These are phyloP conservation scores for Thamnophis elegans DNA, from an alignment of 2,797 vertebrate genomes.

Conservation along the genomic window DNA sequence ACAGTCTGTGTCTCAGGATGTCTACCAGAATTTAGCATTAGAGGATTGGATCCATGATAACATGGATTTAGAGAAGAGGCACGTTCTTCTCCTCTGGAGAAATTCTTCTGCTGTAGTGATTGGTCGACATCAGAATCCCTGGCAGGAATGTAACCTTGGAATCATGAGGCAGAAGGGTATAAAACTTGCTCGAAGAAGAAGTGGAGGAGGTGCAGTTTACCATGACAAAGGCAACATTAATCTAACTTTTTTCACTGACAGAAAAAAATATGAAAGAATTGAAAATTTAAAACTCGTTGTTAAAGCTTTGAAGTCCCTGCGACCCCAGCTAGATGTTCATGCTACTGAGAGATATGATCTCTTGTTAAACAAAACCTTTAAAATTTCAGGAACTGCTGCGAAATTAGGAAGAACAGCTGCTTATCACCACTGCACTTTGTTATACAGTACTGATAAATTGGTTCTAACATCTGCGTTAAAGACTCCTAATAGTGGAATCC, in stretches of 20 bases:
- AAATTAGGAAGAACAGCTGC: conserved; percentile 84
- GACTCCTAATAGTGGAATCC: conserved; percentile 80
- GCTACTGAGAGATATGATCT: conserved; percentile 86
- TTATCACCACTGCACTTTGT: conserved; percentile 93
- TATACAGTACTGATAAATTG: conserved; percentile 77
- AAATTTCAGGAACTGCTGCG: conserved; percentile 93
- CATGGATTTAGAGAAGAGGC: conserved; percentile 75
- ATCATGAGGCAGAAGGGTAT: conserved; percentile 77
- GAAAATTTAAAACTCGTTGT: conserved; percentile 86
- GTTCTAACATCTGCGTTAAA: conserved; percentile 78
- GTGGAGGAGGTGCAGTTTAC: conserved; percentile 92
- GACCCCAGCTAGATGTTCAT: conserved; percentile 77
- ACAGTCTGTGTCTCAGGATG: conserved; percentile 80
- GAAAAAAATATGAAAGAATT: conserved; percentile 82
- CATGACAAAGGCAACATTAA: conserved; percentile 95
- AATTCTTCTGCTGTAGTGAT: conserved; percentile 87
- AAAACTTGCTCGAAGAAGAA: conserved; percentile 84
- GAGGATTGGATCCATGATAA: conserved; percentile 95
- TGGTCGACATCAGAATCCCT: conserved; percentile 95
- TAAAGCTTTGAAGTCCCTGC: conserved; percentile 75
- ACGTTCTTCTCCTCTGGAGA: conserved; percentile 86
- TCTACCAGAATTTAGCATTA: conserved; percentile 88
- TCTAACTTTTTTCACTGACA: conserved; percentile 90
- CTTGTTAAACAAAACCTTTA: conserved; percentile 81
- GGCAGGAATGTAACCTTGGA: conserved; percentile 86